A percentile compares a stretch with the other conserved stretches of the same genome.
Conservation (phyloP, 2,113 vertebrate species). For the Scortum barcoo region DNA sequence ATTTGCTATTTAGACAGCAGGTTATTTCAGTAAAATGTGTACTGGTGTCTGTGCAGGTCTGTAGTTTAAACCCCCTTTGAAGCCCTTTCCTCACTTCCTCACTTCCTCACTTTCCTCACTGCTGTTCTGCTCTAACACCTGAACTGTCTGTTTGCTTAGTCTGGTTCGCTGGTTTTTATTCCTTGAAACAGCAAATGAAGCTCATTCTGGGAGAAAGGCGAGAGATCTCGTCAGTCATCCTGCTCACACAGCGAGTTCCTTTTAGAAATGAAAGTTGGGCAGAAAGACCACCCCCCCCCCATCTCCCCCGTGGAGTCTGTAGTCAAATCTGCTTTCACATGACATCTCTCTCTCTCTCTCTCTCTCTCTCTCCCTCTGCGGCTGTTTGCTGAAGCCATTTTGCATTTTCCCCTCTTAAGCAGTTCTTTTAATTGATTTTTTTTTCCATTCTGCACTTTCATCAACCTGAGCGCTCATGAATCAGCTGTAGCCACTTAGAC, state of each 20-base stretch:
- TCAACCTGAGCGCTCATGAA: not conserved
- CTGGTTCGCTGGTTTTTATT: not conserved
- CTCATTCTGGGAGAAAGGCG: not conserved
- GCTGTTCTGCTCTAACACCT: not conserved
- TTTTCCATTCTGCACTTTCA: not conserved
- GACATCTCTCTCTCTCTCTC: not conserved
- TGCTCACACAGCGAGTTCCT: not conserved
- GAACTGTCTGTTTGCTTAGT: not conserved
- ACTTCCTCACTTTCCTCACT: too few relatives aligned
- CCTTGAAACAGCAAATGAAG: not conserved
- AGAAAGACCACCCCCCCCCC: not conserved
- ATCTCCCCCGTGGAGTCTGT: not conserved
- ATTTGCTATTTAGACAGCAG: not conserved
- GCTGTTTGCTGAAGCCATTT: not conserved
- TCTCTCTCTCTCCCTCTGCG: not conserved
- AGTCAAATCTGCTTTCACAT: not conserved
- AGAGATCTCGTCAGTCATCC: not conserved
- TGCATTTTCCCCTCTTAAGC: slow-evolving; percentile 4
- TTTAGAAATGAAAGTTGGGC: not conserved
- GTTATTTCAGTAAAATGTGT: too few relatives aligned
- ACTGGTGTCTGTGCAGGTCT: not conserved
- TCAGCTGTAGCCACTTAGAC: not conserved
- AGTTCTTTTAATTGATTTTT: slow-evolving; percentile 11
- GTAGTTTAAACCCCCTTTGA: not conserved
- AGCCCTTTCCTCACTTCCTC: not conserved